Conservation (phyloP, 2,888 invertebrate genomes). For the Lepidocyrtinus sp. region DNA sequence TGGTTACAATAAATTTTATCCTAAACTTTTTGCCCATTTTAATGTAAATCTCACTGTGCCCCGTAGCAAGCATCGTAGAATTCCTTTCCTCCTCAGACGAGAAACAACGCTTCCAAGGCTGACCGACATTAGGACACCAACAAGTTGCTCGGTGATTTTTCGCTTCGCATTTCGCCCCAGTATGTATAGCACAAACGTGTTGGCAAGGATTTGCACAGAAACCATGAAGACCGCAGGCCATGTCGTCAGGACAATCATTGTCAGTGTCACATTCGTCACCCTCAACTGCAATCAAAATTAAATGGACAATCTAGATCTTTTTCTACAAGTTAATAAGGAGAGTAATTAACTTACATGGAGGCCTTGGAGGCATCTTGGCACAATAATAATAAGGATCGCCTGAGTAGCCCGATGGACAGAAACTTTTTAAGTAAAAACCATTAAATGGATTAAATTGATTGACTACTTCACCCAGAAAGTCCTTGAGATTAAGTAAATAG, state of each 20-base stretch:
- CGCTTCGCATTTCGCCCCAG: conserved; percentile 69
- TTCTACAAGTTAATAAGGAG: conserved; percentile 75
- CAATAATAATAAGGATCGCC: conserved; percentile 69
- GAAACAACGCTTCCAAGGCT: conserved; percentile 70
- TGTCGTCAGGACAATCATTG: conserved; percentile 68
- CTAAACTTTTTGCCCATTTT: too few relatives aligned
- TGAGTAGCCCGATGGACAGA: conserved; percentile 65
- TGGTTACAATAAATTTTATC: background rate
- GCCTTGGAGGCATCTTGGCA: conserved; percentile 67
- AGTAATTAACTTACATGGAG: conserved; percentile 70
- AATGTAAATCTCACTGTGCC: conserved; percentile 60
- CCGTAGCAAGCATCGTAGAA: conserved; percentile 58
- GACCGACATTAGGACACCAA: conserved; percentile 70
- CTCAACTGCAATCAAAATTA: conserved; percentile 61
- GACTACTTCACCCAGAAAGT: too few relatives aligned
- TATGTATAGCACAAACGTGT: conserved; percentile 70
- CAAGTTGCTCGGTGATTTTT: conserved; percentile 64
- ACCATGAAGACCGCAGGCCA: conserved; percentile 69
- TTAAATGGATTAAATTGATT: too few relatives aligned
- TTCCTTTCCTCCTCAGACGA: conserved; percentile 66
- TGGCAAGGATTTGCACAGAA: conserved; percentile 68
- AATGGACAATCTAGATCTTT: conserved; percentile 71
- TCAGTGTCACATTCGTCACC: conserved; percentile 69
- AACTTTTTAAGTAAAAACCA: too few relatives aligned
- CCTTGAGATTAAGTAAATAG: too few relatives aligned